Percentiles rank a stretch among this genome's conserved stretches.
These are phyloP conservation scores for Mormoops blainvillei DNA, from an alignment of 2,113 vertebrate genomes.

Conservation along the genomic window DNA sequence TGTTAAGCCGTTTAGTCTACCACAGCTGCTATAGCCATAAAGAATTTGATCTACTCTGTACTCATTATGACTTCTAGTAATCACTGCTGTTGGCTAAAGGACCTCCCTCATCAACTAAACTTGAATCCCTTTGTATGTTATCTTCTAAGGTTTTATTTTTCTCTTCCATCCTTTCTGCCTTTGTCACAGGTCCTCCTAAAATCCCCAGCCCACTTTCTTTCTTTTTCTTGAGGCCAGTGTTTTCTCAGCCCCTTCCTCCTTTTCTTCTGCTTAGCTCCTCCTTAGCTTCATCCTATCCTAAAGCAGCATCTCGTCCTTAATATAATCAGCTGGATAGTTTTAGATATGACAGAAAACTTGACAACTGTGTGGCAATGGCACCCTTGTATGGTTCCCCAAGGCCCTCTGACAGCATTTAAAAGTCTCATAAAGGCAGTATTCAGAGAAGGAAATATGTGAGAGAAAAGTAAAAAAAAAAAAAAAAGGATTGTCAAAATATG, in stretches of 20 bases:
- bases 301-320: background rate
- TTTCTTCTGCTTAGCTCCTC: background rate
- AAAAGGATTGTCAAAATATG: background rate
- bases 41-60: background rate
- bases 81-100: background rate
- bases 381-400: background rate
- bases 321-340: background rate
- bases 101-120: background rate
- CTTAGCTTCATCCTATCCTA: background rate
- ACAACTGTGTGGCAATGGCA: background rate
- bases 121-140: background rate
- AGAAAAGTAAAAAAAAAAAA: background rate
- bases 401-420: background rate
- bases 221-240: background rate
- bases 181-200: background rate
- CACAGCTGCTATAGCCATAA: background rate
- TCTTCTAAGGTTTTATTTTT: background rate
- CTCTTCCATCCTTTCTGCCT: background rate
- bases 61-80: background rate
- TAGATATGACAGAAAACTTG: background rate
- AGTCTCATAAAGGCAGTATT: background rate
- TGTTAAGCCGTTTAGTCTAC: background rate
- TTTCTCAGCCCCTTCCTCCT: background rate
- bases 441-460: background rate
- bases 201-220: background rate